phyloP scores from a whole-genome alignment of 2,113 vertebrate species.

The Ceuthmochares aereus region DNA sequence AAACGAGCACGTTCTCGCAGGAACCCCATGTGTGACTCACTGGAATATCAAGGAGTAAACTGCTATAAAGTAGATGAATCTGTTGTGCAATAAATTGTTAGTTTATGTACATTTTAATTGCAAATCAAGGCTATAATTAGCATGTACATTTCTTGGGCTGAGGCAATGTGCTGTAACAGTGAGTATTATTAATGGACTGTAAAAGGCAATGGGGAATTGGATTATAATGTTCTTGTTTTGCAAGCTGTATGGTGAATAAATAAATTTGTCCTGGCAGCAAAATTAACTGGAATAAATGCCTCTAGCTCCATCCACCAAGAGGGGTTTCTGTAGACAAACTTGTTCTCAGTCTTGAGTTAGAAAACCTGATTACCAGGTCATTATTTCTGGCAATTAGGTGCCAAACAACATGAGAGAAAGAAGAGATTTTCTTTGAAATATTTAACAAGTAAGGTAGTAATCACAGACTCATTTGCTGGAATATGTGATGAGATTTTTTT shows the following conservation, averaged over 20 bases:
- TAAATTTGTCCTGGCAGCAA: conserved; percentile 38
- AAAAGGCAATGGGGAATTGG: conserved; percentile 46
- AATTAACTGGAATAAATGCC: conserved; percentile 36
- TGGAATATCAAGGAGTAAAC: background rate
- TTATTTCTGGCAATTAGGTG: conserved; percentile 53
- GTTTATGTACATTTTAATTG: conserved; percentile 20
- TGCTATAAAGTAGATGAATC: background rate
- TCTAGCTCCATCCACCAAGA: conserved; percentile 10
- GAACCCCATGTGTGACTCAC: rapidly evolving
- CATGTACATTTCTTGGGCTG: background rate
- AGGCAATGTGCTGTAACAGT: background rate
- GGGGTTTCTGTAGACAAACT: background rate
- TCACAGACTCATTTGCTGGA: background rate
- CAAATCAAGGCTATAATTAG: conserved; percentile 2
- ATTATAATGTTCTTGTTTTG: conserved; percentile 47
- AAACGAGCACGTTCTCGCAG: background rate
- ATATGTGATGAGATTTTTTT: background rate
- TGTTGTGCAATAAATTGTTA: background rate
- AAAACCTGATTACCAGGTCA: background rate
- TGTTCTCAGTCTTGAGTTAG: background rate
- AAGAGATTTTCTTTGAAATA: conserved; percentile 12
- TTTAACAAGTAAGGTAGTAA: background rate
- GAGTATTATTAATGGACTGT: conserved; percentile 27
- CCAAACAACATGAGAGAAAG: background rate
- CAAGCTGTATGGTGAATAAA: conserved; percentile 44